phyloP scores from a whole-genome alignment of 2,113 vertebrate species.

The Sakesphorus luctuosus region DNA sequence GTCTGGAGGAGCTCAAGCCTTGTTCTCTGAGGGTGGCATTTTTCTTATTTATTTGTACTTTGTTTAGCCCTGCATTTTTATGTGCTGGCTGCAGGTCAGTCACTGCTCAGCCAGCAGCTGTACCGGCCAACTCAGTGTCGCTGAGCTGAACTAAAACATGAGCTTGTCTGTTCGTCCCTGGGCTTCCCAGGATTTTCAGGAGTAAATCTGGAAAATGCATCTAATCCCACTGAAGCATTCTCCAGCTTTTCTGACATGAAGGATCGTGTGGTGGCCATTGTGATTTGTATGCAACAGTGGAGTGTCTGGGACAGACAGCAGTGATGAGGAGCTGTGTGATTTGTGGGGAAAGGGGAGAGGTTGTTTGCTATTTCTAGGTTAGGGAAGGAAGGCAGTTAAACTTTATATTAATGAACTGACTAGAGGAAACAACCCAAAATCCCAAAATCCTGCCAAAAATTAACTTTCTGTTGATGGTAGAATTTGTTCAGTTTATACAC shows the following conservation, averaged over 20 bases:
- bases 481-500: conserved; percentile 60
- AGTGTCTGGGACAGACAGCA: neutral
- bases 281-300: neutral
- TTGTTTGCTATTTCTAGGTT: conserved; percentile 43
- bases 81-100: neutral
- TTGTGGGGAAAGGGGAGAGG: neutral
- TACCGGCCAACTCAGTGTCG: conserved; percentile 4
- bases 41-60: conserved; percentile 16
- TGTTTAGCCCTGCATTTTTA: conserved; percentile 26
- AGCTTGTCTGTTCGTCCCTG: neutral
- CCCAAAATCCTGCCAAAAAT: conserved; percentile 29
- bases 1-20: neutral
- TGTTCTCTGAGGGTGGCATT: conserved; percentile 22
- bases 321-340: neutral
- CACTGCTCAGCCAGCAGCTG: conserved; percentile 34
- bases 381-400: conserved; percentile 24
- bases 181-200: conserved; percentile 33
- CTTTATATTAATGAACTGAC: conserved; percentile 28
- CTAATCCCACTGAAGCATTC: neutral
- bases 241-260: neutral
- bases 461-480: conserved; percentile 30
- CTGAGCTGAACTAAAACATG: neutral
- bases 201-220: conserved; percentile 42
- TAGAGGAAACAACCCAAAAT: conserved; percentile 26
- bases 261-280: neutral